Evolutionary conservation across 2,797 vertebrate genomes (phyloP).

Genomic region (Florisuga fusca): DNA sequence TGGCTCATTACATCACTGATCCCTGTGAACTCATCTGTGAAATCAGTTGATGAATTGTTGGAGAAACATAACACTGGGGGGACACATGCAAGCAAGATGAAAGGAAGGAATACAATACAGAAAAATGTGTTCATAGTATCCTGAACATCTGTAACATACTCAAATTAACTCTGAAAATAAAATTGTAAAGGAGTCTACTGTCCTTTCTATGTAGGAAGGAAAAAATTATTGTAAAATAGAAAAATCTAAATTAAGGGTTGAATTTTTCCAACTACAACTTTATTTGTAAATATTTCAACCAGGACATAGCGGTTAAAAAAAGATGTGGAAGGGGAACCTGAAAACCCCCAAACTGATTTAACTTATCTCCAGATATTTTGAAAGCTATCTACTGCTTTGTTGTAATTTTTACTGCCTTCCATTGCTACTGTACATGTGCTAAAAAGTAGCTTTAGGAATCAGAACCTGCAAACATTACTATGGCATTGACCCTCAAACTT

Average conservation of each 20-base stretch:
- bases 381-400: not conserved
- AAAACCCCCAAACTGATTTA: accelerated
- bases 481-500: not conserved
- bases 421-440: not conserved
- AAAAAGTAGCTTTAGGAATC: not conserved
- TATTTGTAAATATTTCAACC: not conserved
- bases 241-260: not conserved
- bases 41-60: constrained; percentile 66
- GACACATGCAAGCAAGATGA: constrained; percentile 66
- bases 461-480: not conserved
- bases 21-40: constrained; percentile 72
- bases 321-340: accelerated
- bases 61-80: constrained; percentile 24
- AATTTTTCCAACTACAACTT: not conserved
- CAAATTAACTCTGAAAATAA: not conserved
- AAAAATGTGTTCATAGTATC: constrained; percentile 35
- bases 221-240: not conserved
- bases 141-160: not conserved
- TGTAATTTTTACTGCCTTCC: not conserved
- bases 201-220: not conserved
- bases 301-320: not conserved
- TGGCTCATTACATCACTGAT: constrained; percentile 63
- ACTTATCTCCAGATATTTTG: not conserved
- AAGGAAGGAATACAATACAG: constrained; percentile 47
- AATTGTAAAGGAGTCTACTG: not conserved